Conservation (phyloP, 2,113 vertebrate genomes). For the Hydropotes inermis region DNA sequence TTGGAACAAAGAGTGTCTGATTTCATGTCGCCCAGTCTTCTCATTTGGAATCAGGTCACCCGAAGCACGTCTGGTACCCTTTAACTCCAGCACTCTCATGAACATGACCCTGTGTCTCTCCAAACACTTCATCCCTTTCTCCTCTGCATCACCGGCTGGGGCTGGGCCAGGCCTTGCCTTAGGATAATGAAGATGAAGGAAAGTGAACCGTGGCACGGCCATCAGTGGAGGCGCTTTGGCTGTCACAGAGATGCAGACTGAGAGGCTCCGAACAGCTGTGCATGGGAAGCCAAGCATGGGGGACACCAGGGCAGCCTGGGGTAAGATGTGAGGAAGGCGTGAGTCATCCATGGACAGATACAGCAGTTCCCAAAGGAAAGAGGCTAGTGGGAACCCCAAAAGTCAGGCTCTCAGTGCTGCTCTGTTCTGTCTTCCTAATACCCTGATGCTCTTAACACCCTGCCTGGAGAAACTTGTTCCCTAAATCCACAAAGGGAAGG, state of each 20-base stretch:
- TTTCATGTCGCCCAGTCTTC: neutral
- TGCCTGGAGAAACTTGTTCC: neutral
- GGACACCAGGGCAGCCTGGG: neutral
- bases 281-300: too few species aligned
- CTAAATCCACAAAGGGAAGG: neutral
- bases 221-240: neutral
- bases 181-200: neutral
- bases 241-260: neutral
- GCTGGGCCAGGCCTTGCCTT: neutral
- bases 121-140: neutral
- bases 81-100: neutral
- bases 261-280: rapidly evolving
- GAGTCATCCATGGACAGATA: neutral
- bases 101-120: neutral
- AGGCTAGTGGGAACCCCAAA: neutral
- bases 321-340: neutral
- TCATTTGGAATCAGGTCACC: neutral
- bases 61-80: neutral
- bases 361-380: neutral
- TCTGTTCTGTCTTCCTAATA: neutral
- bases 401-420: neutral
- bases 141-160: neutral
- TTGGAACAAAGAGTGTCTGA: neutral
- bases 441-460: neutral
- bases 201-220: neutral